A percentile compares a stretch with the other conserved stretches of the same genome.
Conservation (phyloP, 2,888 invertebrate species). For the Lasioglossum morio region DNA sequence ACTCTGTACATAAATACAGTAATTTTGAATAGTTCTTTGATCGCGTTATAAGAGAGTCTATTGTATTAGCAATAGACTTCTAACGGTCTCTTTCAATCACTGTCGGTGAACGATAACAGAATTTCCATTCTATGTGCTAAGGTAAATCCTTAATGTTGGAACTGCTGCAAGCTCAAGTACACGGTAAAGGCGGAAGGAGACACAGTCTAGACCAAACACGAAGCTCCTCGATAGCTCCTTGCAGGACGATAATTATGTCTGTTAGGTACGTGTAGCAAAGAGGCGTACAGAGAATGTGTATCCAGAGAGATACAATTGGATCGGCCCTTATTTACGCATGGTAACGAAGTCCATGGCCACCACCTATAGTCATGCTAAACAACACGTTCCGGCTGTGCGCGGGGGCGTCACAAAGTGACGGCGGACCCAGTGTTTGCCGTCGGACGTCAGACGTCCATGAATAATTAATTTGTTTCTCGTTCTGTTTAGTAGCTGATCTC, state of each 20-base stretch:
- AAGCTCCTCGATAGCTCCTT: constrained; percentile 53
- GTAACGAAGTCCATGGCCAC: constrained; percentile 39
- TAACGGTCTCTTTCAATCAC: neutral
- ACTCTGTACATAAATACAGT: too few species aligned
- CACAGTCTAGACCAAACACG: constrained; percentile 22
- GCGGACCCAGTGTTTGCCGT: constrained; percentile 67
- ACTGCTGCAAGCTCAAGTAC: constrained; percentile 7
- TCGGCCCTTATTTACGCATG: constrained; percentile 63
- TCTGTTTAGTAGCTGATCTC: constrained; percentile 32
- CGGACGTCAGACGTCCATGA: constrained; percentile 80
- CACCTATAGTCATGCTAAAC: constrained; percentile 79
- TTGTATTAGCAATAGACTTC: neutral
- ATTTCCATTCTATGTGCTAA: neutral
- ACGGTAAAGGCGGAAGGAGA: constrained; percentile 13
- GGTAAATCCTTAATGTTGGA: neutral
- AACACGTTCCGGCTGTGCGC: constrained; percentile 59
- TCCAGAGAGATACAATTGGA: constrained; percentile 43
- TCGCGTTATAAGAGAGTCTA: neutral
- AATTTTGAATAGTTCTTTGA: neutral
- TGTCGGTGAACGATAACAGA: neutral
- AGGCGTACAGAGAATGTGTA: constrained; percentile 43
- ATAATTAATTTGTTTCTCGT: constrained; percentile 80
- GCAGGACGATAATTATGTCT: constrained; percentile 63
- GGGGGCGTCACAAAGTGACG: constrained; percentile 73
- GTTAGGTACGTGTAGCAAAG: constrained; percentile 56